A percentile compares a stretch with the other conserved stretches of the same genome.
These are phyloP conservation scores for Drosophila busckii DNA, from an alignment of 1,140 invertebrate genomes.

Conservation along the genomic window DNA sequence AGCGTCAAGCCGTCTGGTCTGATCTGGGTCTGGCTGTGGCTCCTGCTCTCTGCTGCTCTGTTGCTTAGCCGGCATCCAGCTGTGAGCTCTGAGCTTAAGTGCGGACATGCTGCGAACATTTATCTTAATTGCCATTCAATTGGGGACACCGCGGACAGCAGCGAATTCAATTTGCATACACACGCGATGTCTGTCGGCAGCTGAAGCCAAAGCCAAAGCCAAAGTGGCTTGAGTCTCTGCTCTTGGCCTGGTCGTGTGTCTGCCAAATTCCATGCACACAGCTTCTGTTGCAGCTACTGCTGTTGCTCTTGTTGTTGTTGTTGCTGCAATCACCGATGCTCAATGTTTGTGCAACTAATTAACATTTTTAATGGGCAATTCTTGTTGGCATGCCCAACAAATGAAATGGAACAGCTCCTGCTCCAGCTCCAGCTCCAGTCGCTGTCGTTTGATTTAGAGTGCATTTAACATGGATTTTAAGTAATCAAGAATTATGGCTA, in stretches of 20 bases:
- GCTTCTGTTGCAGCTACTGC: neutral
- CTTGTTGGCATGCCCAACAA: conserved; percentile 51
- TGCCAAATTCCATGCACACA: conserved; percentile 18
- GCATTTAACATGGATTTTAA: conserved; percentile 39
- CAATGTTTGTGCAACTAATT: conserved; percentile 76
- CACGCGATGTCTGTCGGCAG: conserved; percentile 27
- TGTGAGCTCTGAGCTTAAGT: conserved; percentile 47
- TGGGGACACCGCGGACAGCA: conserved; percentile 44
- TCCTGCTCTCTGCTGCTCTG: too few species aligned
- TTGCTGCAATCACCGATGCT: conserved; percentile 58
- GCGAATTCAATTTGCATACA: conserved; percentile 67
- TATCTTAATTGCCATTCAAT: conserved; percentile 77
- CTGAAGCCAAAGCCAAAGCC: neutral
- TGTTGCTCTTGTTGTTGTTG: neutral
- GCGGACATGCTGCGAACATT: conserved; percentile 71
- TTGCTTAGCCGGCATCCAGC: conserved; percentile 1
- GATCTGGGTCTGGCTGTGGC: neutral
- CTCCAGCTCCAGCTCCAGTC: too few species aligned
- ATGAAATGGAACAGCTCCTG: conserved; percentile 53
- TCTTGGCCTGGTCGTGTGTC: conserved; percentile 19
- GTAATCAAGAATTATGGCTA: too few species aligned
- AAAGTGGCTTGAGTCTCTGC: neutral
- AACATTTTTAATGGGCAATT: conserved; percentile 75
- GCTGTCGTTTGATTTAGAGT: conserved; percentile 60
- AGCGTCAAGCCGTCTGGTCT: conserved; percentile 26